Evolutionary conservation across 35 echinoderm and acorn worm genomes (phyloP), one percentile per base, ranked within the genome.

Genomic region (Amphiura filiformis): DNA sequence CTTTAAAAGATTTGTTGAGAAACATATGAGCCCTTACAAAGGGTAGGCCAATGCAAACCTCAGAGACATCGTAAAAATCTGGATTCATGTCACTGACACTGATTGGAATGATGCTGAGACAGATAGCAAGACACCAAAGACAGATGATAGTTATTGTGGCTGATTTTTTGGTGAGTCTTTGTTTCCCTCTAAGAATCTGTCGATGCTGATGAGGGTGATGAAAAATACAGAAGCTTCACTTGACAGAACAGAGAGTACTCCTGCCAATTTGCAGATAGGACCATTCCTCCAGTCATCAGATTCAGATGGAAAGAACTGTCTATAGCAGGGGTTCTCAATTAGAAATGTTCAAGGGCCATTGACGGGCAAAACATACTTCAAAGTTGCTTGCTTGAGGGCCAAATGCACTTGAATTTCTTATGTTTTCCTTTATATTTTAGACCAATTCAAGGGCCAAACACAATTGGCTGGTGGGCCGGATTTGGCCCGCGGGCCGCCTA

Each of bases 211-310:
- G 30, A 92, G 34, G 31, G 84, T 92, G 28, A 92, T 33, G 14
- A 87, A 57, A 23, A 87, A 87, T 32, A 92, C 90, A 1, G 90
- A 92, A 39, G 76, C 52, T 76, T 92, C 90, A 42, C 90, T 82
- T 12, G 81, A 84, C 26, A 87, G 7, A 15, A 86, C 57, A 15
- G 83, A 80, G 17, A 92, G 33, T 36, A 75, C 65, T 13, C 90
- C 90, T 13, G 83, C 61, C 23, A 92, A 17, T 28, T 81, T 77
- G 61, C 90, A 92, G 32, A 75, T 34, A 0, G 37, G 57, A 49
- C 90, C 86, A 5, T 36, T 37, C 12, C 84, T 41, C 90, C 90
- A 92, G 13, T 57, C 36, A 23, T 39, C 39, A 18, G 83, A 70
- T 30, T 11, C 61, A 70, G 61, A 70, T 15, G 61, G 61, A n/a